phyloP scores from a whole-genome alignment of 2,888 invertebrate species.

The Beris chalybata region DNA sequence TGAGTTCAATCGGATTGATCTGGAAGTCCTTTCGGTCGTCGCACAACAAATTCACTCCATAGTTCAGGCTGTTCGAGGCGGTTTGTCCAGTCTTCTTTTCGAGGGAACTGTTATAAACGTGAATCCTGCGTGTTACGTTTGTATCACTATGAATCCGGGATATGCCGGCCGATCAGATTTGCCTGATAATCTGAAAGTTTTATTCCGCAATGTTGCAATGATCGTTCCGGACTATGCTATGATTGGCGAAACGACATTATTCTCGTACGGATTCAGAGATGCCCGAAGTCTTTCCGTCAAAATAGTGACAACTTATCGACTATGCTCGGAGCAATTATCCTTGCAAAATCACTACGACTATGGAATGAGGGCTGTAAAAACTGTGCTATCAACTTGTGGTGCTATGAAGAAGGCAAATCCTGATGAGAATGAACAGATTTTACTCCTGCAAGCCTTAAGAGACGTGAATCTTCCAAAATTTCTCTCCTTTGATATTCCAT shows the following conservation, averaged over 20 bases:
- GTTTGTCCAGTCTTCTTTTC: conserved; percentile 62
- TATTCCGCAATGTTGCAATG: conserved; percentile 75
- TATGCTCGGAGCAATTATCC: conserved; percentile 72
- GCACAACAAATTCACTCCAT: conserved; percentile 72
- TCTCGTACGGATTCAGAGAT: conserved; percentile 69
- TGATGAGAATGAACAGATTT: conserved; percentile 68
- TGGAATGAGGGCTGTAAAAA: conserved; percentile 74
- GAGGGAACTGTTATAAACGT: conserved; percentile 64
- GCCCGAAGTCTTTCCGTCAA: conserved; percentile 67
- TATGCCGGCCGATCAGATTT: conserved; percentile 71
- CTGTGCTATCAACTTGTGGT: conserved; percentile 70
- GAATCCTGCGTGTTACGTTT: conserved; percentile 66
- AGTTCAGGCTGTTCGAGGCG: conserved; percentile 64
- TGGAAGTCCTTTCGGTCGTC: conserved; percentile 72
- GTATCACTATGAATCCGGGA: conserved; percentile 62
- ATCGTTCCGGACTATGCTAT: conserved; percentile 76
- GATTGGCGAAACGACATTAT: conserved; percentile 72
- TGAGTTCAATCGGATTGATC: conserved; percentile 72
- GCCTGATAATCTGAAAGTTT: conserved; percentile 71
- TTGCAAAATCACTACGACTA: conserved; percentile 74
- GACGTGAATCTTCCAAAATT: conserved; percentile 94
- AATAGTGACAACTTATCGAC: conserved; percentile 70
- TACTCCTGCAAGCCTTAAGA: conserved; percentile 80
- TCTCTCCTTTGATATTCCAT: conserved; percentile 81
- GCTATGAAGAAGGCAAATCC: conserved; percentile 69